Evolutionary conservation across 2,113 vertebrate species (phyloP).

Genomic region (Malurus cyaneus): DNA sequence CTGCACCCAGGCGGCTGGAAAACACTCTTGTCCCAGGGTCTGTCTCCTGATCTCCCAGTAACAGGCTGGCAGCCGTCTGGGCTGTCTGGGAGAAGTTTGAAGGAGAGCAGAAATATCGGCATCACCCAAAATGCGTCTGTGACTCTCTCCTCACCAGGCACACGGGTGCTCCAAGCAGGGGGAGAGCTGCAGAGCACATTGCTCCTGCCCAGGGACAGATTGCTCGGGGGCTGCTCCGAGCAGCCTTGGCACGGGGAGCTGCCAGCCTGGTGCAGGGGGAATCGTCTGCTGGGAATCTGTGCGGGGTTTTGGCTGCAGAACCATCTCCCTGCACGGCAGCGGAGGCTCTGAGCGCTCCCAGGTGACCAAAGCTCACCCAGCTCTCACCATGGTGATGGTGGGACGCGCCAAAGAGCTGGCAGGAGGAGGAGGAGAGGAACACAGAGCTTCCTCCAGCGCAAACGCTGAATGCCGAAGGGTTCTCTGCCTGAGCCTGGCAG

Average conservation of each 20-base stretch:
- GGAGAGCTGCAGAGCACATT: neutral
- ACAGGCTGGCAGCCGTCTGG: neutral
- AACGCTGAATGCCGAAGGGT: neutral
- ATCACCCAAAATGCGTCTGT: neutral
- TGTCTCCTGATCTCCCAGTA: neutral
- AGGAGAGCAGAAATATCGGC: neutral
- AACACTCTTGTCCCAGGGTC: neutral
- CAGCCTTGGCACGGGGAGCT: neutral
- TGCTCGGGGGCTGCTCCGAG: neutral
- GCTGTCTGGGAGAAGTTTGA: neutral
- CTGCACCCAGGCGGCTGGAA: neutral
- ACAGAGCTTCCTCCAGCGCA: neutral
- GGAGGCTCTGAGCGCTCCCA: neutral
- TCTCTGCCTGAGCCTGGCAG: neutral
- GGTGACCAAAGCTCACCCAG: neutral
- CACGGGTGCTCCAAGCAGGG: neutral
- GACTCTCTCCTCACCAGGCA: neutral
- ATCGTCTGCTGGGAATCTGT: neutral
- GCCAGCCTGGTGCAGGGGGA: neutral
- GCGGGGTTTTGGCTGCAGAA: neutral
- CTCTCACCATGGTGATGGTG: neutral
- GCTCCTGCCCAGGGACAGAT: neutral
- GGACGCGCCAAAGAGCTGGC: neutral
- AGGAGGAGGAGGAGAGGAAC: neutral
- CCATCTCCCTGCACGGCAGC: accelerated